Conservation (phyloP, 2,113 vertebrate genomes). For the Daboia siamensis region DNA sequence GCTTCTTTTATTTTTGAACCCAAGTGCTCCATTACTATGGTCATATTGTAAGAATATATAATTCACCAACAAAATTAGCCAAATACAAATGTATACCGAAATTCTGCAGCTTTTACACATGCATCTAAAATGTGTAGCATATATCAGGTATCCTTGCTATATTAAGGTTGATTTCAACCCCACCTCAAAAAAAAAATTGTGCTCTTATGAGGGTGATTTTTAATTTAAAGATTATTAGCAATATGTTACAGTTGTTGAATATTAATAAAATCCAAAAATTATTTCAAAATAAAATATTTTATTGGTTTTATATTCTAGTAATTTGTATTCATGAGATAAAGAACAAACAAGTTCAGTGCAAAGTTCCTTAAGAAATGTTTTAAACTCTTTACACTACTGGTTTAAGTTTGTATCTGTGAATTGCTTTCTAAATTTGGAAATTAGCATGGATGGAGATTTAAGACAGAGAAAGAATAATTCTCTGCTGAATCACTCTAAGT, state of each 20-base stretch:
- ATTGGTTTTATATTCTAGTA: neutral
- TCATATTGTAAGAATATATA: neutral
- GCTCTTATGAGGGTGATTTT: neutral
- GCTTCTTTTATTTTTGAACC: slow-evolving; percentile 43
- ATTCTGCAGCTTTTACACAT: neutral
- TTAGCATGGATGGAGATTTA: neutral
- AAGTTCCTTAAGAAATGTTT: neutral
- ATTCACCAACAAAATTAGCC: slow-evolving; percentile 16
- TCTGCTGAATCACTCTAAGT: neutral
- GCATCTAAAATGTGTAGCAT: slow-evolving; percentile 30
- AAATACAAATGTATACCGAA: neutral
- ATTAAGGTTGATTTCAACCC: neutral
- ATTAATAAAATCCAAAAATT: neutral
- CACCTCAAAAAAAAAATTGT: neutral
- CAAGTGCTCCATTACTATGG: slow-evolving; percentile 23
- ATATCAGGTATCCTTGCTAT: slow-evolving; percentile 36
- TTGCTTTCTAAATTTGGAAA: neutral
- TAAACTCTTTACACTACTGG: neutral
- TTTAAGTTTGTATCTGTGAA: neutral
- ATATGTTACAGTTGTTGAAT: neutral
- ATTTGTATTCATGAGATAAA: neutral
- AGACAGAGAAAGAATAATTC: neutral
- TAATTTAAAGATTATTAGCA: neutral
- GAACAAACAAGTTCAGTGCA: neutral
- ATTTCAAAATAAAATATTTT: neutral